Conservation (phyloP, 1,140 invertebrate species). For the Schmidtea mediterranea region DNA sequence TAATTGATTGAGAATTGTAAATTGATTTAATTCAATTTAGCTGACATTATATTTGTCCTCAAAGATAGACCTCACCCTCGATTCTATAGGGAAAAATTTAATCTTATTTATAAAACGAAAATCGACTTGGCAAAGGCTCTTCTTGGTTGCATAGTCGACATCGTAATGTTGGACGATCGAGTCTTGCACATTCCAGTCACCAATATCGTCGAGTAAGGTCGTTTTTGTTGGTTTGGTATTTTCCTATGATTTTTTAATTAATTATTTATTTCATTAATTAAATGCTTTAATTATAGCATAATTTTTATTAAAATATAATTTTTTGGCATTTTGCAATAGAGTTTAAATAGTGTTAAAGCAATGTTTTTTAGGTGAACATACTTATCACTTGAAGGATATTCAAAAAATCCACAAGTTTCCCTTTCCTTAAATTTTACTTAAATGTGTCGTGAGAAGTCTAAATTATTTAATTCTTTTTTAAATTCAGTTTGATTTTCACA, state of each 20-base stretch:
- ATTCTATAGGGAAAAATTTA: constrained; percentile 19
- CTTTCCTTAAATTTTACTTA: no score
- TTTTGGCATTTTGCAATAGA: background rate
- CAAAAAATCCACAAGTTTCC: no score
- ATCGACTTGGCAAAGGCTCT: constrained; percentile 22
- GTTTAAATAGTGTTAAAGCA: background rate
- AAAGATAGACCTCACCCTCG: constrained; percentile 24
- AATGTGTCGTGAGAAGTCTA: no score
- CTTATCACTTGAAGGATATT: no score
- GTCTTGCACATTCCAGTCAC: constrained; percentile 26
- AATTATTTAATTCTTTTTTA: no score
- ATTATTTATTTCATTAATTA: constrained; percentile 5
- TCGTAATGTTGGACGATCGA: constrained; percentile 25
- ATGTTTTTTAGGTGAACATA: no score
- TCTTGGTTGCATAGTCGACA: constrained; percentile 23
- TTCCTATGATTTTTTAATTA: background rate
- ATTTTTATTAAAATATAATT: background rate
- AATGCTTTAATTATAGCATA: background rate
- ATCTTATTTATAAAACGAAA: constrained; percentile 25
- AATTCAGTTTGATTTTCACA: no score
- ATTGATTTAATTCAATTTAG: constrained; percentile 13
- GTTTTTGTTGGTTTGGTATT: background rate
- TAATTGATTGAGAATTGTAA: background rate
- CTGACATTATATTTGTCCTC: constrained; percentile 27
- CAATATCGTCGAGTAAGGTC: constrained; percentile 24